Conservation (phyloP, 2,113 vertebrate species). For the Pterocles burchelli region DNA sequence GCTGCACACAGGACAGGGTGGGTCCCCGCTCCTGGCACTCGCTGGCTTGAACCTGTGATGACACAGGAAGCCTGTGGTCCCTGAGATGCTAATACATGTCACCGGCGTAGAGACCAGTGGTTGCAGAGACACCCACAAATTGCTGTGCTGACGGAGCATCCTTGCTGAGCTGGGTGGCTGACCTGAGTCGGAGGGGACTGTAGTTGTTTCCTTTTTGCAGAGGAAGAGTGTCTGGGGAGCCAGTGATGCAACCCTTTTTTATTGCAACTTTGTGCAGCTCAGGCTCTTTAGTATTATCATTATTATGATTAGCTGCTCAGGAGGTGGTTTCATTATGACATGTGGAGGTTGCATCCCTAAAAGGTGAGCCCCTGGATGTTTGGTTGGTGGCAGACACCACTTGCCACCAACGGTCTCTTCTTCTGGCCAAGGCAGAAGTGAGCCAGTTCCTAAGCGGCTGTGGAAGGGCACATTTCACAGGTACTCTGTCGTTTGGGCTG, state of each 20-base stretch:
- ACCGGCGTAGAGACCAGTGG: background rate
- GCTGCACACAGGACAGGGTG: accelerated
- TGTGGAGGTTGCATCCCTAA: background rate
- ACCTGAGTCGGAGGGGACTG: background rate
- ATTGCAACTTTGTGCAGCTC: background rate
- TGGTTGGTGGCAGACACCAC: background rate
- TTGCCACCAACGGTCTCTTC: accelerated
- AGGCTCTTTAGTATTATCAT: too few relatives aligned
- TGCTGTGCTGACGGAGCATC: background rate
- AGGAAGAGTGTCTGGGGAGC: background rate
- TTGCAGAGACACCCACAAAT: background rate
- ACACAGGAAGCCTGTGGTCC: background rate
- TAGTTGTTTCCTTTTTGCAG: background rate
- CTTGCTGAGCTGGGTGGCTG: background rate
- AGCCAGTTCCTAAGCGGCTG: background rate
- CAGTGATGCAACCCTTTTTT: background rate
- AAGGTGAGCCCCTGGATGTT: background rate
- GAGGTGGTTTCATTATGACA: accelerated
- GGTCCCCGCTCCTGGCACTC: accelerated
- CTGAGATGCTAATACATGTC: background rate
- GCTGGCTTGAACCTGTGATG: accelerated
- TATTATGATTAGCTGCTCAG: background rate
- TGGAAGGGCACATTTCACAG: background rate
- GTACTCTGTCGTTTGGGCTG: background rate
- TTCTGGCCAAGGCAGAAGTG: background rate